phyloP scores from a whole-genome alignment of 1,140 invertebrate genomes.

The Diabrotica virgifera region DNA sequence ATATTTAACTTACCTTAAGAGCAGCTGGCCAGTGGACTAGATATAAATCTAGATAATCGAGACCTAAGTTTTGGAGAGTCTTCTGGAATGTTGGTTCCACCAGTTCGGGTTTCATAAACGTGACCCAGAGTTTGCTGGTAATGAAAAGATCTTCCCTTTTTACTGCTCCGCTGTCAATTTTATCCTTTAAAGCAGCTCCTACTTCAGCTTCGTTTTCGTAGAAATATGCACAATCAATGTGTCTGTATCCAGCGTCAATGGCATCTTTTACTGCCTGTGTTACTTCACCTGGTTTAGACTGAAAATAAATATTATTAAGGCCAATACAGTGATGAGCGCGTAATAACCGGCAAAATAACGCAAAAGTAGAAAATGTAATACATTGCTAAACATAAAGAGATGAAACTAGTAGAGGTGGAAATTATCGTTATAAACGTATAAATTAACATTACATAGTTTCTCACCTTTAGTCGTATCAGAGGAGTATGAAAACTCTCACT shows the following conservation, averaged over 20 bases:
- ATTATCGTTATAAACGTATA: too few species aligned
- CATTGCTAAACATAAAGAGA: too few species aligned
- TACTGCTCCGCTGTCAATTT: slow-evolving; percentile 68
- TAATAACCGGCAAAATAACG: too few species aligned
- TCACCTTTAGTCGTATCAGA: too few species aligned
- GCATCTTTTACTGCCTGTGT: slow-evolving; percentile 51
- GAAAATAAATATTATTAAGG: background rate
- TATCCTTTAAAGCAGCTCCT: slow-evolving; percentile 68
- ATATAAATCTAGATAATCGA: slow-evolving; percentile 77
- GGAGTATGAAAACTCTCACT: too few species aligned
- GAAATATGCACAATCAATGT: slow-evolving; percentile 66
- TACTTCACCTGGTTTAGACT: slow-evolving; percentile 43
- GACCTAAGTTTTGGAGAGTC: slow-evolving; percentile 61
- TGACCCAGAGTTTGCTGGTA: slow-evolving; percentile 67
- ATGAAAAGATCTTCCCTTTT: slow-evolving; percentile 67
- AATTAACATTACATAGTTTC: too few species aligned
- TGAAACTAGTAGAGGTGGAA: too few species aligned
- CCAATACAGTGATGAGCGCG: too few species aligned
- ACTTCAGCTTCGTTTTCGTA: slow-evolving; percentile 84
- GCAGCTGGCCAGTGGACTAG: slow-evolving; percentile 77
- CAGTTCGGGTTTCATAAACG: slow-evolving; percentile 57
- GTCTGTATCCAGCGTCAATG: slow-evolving; percentile 69
- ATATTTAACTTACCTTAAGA: slow-evolving; percentile 29
- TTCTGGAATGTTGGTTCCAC: slow-evolving; percentile 62
- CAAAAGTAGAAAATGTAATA: too few species aligned